Evolutionary conservation across 2,113 vertebrate species (phyloP).

Genomic region (Craseonycteris thonglongyai): DNA sequence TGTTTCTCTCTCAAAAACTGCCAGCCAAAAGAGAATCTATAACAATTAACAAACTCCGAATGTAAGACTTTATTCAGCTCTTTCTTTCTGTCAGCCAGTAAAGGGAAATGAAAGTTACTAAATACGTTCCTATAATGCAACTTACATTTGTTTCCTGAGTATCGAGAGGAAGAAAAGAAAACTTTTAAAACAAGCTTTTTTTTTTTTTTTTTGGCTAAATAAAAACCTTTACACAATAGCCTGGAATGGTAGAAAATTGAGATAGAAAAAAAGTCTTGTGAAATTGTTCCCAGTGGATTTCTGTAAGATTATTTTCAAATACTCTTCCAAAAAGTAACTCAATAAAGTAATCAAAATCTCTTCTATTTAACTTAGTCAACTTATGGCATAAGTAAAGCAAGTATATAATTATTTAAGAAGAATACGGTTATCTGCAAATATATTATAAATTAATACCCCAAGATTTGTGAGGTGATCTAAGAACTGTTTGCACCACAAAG

Average conservation of each 20-base stretch:
- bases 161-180: background rate
- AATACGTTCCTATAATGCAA: background rate
- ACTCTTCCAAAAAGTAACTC: constrained; percentile 4
- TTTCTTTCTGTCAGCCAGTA: background rate
- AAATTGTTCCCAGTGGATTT: background rate
- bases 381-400: background rate
- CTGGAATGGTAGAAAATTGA: background rate
- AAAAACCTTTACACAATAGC: background rate
- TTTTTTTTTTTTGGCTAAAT: background rate
- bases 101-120: background rate
- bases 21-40: constrained; percentile 16
- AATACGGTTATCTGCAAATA: background rate
- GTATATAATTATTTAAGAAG: background rate
- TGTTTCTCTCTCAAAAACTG: constrained; percentile 44
- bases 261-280: background rate
- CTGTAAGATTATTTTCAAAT: background rate
- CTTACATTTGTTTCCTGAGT: background rate
- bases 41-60: constrained; percentile 30
- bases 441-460: background rate
- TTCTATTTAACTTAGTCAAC: background rate
- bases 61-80: constrained; percentile 27
- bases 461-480: background rate
- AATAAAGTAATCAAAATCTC: background rate
- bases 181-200: background rate
- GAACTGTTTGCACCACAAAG: background rate